Percentiles rank a stretch among this genome's conserved stretches.
phyloP scores from a whole-genome alignment of 2,888 invertebrate genomes.

The Xanthia icteritia region DNA sequence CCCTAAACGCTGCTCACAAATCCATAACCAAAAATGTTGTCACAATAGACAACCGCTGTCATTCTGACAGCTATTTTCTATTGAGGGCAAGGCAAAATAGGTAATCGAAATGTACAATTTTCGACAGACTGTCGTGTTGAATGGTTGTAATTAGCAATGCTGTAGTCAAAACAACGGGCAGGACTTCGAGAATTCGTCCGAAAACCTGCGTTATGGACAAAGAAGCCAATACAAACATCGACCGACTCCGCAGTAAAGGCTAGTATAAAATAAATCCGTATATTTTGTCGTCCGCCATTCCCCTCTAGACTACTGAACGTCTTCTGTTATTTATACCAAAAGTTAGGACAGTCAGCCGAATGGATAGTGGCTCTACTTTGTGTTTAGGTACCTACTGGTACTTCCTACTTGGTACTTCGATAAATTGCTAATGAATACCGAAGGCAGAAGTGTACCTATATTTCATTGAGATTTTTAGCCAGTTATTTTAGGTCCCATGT shows the following conservation, averaged over 20 bases:
- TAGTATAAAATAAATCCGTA: slow-evolving; percentile 60
- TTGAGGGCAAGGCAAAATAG: too few relatives aligned
- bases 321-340: slow-evolving; percentile 62
- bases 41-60: too few relatives aligned
- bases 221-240: slow-evolving; percentile 6
- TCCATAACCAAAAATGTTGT: too few relatives aligned
- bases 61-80: too few relatives aligned
- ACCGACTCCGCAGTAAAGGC: slow-evolving; percentile 15
- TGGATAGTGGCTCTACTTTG: slow-evolving; percentile 51
- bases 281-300: slow-evolving; percentile 43
- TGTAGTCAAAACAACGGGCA: too few relatives aligned
- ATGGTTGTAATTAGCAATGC: too few relatives aligned
- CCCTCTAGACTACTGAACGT: slow-evolving; percentile 40
- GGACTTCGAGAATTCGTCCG: not conserved
- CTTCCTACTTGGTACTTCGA: not conserved
- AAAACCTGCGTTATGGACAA: not conserved
- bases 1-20: too few relatives aligned
- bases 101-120: too few relatives aligned
- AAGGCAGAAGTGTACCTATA: too few relatives aligned
- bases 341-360: slow-evolving; percentile 41
- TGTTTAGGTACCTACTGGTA: not conserved
- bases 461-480: too few relatives aligned
- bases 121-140: too few relatives aligned
- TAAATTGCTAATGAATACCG: not conserved
- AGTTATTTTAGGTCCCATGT: too few relatives aligned